Conservation (phyloP, 2,888 invertebrate species). For the Barypeithes pellucidus region DNA sequence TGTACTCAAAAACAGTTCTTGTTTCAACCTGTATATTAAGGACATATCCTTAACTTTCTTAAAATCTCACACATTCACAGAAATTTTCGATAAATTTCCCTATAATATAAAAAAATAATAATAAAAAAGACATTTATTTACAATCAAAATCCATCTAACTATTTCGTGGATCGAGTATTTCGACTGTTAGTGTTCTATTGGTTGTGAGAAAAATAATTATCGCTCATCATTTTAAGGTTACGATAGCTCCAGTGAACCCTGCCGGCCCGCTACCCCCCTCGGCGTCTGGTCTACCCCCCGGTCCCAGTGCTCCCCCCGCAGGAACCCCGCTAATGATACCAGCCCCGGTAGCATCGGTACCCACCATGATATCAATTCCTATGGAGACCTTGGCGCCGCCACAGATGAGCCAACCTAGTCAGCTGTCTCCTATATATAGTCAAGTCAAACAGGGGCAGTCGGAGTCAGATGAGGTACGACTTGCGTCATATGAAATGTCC, state of each 20-base stretch:
- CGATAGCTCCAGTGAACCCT: conserved; percentile 30
- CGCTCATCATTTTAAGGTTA: conserved; percentile 24
- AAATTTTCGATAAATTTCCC: too few relatives aligned
- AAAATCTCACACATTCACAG: too few relatives aligned
- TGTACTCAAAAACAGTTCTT: too few relatives aligned
- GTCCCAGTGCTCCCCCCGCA: conserved; percentile 14
- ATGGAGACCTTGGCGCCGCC: conserved; percentile 41
- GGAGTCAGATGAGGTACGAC: conserved; percentile 47
- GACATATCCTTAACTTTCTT: too few relatives aligned
- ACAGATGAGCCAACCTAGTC: conserved; percentile 41
- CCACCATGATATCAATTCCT: conserved; percentile 36
- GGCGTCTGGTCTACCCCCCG: conserved; percentile 30
- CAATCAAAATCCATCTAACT: too few relatives aligned
- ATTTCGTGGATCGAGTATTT: too few relatives aligned
- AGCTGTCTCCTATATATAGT: conserved; percentile 37
- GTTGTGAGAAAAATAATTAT: too few relatives aligned
- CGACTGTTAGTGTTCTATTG: too few relatives aligned
- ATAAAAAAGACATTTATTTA: too few relatives aligned
- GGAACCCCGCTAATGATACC: conserved; percentile 11
- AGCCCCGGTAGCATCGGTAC: conserved; percentile 26
- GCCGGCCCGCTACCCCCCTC: conserved; percentile 22
- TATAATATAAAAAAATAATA: too few relatives aligned
- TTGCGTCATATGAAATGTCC: too few relatives aligned
- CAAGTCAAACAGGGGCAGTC: conserved; percentile 26
- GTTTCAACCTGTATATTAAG: too few relatives aligned